These are phyloP conservation scores for Teleogryllus occipitalis DNA, from an alignment of 1,140 invertebrate species.

Conservation along the genomic window DNA sequence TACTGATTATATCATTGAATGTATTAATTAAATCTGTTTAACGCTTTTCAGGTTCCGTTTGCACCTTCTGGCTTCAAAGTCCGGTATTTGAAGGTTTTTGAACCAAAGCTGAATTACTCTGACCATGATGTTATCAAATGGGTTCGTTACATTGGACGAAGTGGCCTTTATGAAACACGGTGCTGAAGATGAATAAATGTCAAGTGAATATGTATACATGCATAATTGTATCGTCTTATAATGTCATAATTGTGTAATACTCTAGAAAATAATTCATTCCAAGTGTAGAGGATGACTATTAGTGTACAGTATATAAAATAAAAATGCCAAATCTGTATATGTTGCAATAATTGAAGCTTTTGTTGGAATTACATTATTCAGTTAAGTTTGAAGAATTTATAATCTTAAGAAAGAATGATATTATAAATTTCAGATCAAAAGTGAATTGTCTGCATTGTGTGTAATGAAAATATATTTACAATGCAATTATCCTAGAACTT, in stretches of 20 bases:
- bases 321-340: constrained; percentile 5
- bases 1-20: background rate
- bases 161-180: constrained; percentile 97
- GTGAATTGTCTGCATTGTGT: background rate
- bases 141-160: constrained; percentile 98
- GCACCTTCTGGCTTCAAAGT: constrained; percentile 99
- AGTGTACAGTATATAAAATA: background rate
- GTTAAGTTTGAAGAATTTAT: constrained; percentile 6
- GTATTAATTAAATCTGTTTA: background rate
- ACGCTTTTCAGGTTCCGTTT: constrained; percentile 56
- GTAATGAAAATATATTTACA: background rate
- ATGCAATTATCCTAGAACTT: too few relatives aligned
- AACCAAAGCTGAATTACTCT: constrained; percentile 98
- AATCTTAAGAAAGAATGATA: background rate
- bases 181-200: constrained; percentile 54
- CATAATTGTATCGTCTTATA: background rate
- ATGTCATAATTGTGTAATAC: background rate
- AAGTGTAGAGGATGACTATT: background rate
- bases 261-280: background rate
- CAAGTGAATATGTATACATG: background rate
- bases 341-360: background rate
- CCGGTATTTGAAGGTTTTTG: constrained; percentile 98
- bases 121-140: constrained; percentile 99
- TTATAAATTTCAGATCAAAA: background rate
- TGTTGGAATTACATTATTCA: background rate